phyloP scores from a whole-genome alignment of 1,140 invertebrate species.

The Hylaeus volcanicus region DNA sequence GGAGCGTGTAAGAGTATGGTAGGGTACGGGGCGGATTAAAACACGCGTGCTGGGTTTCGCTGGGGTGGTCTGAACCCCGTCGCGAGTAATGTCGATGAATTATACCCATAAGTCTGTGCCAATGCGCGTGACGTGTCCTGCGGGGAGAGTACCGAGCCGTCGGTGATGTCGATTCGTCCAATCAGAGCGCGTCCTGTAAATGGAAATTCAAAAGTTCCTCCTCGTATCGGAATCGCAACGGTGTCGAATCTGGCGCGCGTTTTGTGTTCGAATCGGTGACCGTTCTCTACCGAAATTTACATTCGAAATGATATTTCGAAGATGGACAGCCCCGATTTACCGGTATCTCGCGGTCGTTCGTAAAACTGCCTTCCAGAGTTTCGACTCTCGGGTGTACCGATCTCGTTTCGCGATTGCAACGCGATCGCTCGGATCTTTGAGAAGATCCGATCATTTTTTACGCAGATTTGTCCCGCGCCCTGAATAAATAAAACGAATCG shows the following conservation, averaged over 20 bases:
- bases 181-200: constrained; percentile 60
- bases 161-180: constrained; percentile 70
- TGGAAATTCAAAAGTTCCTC: constrained; percentile 62
- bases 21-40: constrained; percentile 59
- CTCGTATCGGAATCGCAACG: constrained; percentile 50
- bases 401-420: neutral
- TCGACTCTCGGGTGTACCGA: neutral
- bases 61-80: constrained; percentile 56
- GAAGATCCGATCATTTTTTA: no score
- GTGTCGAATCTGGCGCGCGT: constrained; percentile 16
- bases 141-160: constrained; percentile 51
- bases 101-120: constrained; percentile 70
- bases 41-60: constrained; percentile 49
- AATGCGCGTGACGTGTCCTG: constrained; percentile 72
- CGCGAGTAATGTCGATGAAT: constrained; percentile 71
- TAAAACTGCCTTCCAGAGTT: constrained; percentile 5
- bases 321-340: constrained; percentile 45
- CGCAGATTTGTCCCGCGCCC: no score
- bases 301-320: constrained; percentile 58
- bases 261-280: constrained; percentile 14
- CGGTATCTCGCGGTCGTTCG: constrained; percentile 32
- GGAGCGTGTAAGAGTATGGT: constrained; percentile 53
- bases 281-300: constrained; percentile 24
- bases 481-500: no score
- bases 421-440: no score